A percentile compares a stretch with the other conserved stretches of the same genome.
These are phyloP conservation scores for Dendroctonus ponderosae DNA, from an alignment of 1,140 invertebrate species.

Conservation along the genomic window DNA sequence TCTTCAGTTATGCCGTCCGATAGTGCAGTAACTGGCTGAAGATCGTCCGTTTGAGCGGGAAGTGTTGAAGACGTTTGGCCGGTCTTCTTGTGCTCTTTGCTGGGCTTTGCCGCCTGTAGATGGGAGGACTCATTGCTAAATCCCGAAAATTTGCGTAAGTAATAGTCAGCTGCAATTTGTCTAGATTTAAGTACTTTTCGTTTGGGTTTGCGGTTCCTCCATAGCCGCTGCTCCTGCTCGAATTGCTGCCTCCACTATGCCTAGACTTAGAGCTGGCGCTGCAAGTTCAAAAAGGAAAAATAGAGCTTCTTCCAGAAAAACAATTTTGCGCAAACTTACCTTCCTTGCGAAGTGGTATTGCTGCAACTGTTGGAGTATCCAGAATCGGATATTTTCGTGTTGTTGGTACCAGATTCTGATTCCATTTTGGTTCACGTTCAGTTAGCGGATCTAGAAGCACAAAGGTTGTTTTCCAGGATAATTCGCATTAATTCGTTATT, in stretches of 20 bases:
- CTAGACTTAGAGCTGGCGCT: conserved; percentile 75
- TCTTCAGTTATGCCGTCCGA: too few species aligned
- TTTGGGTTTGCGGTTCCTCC: conserved; percentile 58
- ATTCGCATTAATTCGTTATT: too few species aligned
- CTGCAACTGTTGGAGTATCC: conserved; percentile 75
- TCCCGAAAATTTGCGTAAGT: neutral
- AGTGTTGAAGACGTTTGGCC: conserved; percentile 44
- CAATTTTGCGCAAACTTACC: conserved; percentile 53
- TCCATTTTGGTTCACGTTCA: conserved; percentile 46
- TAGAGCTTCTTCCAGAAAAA: neutral
- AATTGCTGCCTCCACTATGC: conserved; percentile 67
- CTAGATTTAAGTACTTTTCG: conserved; percentile 38
- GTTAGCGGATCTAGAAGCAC: too few species aligned
- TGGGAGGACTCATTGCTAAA: conserved; percentile 39
- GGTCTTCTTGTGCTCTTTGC: conserved; percentile 57
- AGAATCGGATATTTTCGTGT: conserved; percentile 71
- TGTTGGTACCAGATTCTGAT: conserved; percentile 54
- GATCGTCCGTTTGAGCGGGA: too few species aligned
- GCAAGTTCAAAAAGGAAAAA: conserved; percentile 44
- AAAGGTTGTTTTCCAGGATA: too few species aligned
- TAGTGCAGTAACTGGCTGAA: too few species aligned
- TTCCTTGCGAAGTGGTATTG: conserved; percentile 72
- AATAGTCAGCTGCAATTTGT: neutral
- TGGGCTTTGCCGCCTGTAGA: conserved; percentile 50
- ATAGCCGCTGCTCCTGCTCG: conserved; percentile 76